Base-by-base conservation (phyloP, 2,113 vertebrate genomes). In the Paedocypris sp. region DNA sequence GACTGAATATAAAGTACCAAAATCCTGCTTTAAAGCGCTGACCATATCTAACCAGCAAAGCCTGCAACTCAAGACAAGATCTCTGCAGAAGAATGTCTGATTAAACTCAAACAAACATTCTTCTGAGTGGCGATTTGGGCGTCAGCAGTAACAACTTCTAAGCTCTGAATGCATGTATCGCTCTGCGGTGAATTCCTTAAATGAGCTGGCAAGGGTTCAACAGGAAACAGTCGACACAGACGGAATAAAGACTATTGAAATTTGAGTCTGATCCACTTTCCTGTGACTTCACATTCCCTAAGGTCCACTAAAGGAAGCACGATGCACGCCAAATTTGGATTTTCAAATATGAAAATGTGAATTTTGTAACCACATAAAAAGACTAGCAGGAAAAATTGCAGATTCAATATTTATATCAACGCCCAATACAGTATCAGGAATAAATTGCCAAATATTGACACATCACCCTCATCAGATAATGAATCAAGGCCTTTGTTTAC, bases 11-110 rank as follows among this genome's bases (percentile, higher is more conserved):
- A 47, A 35, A 19, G 11, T 7, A 3, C 12, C 5, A 58, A 57
- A 63, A 38, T 6, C 41, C 54, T 59, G 66, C 31, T 60, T 60
- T 70, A 64, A 77, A 66, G 70, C 67, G 62, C 70, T 68, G 48
- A 5, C 45, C 57, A 2, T 69, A 56, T 28, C 49, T 65, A 78
- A 76, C 58, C 15, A 51, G 64, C 33, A 41, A 35, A 25, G 15
- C 41, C 41, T 26, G 32, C 29, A 19, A 29, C 35, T 6, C 12
- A 35, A 23, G 15, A 41, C 35, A 22, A 39, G 12, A 42, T 23
- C 18, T 36, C 31, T 22, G 29, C 32, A 51, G 29, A 51, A 45
- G 33, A 20, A 20, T 25, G 22, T 10, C 23, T 11, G 41, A n/a
- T 25, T 43, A 23, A n/a, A 10, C n/a, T 26, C 29, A n/a, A 51